Base-by-base conservation (phyloP, 2,888 invertebrate species). In the Leptarthrus brevirostris region DNA sequence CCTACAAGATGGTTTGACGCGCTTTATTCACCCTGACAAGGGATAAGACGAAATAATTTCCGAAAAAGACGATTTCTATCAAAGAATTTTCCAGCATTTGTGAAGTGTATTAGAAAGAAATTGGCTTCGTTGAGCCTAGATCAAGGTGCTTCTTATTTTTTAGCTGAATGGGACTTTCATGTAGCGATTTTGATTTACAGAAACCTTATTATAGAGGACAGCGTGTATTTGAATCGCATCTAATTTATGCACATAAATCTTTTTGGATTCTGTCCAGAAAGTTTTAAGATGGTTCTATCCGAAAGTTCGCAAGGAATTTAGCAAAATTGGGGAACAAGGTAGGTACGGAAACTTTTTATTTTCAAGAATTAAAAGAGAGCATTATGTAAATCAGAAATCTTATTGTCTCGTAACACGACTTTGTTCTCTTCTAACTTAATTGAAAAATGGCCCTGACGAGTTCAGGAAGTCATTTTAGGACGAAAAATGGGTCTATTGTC, bases 51-150 rank as follows among this genome's bases (percentile, higher is more conserved):
- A 66, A 66, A 66, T 66, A 61, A 61, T 66, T 66, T 47, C 14
- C 44, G 24, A 66, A 24, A 66, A 24, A 47, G n/a, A 14, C 8
- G 66, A 66, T 26, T 64, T 64, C 30, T 44, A 24, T 47, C 66
- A 66, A 66, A 66, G 26, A 66, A 47, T 66, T 66, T 66, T 49
- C 18, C 66, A 66, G 47, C 47, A 49, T 66, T 66, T 66, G 26
- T n/a, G 24, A 26, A 66, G 66, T 66, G 24, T 26, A 47, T 66
- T 66, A 49, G 30, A 18, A 44, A 26, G 26, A 24, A 49, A 66
- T 66, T 66, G 66, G 49, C 66, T 66, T 66, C 66, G 24, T 66
- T 66, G 66, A 49, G 66, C 66, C 66, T 49, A 66, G 14, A 47
- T 66, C 66, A 66, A 47, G 66, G 22, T 4, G 44, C 26, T 66